Conservation (phyloP, 2,888 invertebrate genomes). For the Aleiodes alternator region DNA sequence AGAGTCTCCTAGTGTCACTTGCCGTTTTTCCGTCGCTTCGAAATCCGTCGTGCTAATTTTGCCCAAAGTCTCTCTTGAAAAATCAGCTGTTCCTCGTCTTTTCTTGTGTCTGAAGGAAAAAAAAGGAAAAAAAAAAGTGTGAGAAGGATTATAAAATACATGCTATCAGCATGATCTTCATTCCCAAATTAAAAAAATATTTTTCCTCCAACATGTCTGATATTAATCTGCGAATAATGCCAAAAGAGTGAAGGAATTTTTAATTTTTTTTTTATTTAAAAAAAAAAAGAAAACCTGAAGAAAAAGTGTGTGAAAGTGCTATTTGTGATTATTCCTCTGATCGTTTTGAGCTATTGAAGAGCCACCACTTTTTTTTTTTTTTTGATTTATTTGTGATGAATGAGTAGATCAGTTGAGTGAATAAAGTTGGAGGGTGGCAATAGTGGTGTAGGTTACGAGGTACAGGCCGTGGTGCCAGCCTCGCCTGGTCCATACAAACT, state of each 20-base stretch:
- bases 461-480: conserved; percentile 37
- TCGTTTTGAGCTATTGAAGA: neutral
- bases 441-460: conserved; percentile 49
- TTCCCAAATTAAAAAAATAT: neutral
- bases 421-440: conserved; percentile 54
- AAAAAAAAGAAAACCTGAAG: neutral
- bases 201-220: conserved; percentile 5
- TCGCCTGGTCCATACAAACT: conserved; percentile 63
- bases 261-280: no score
- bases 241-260: neutral
- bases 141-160: neutral
- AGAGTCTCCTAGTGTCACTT: conserved; percentile 45
- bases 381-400: conserved; percentile 5
- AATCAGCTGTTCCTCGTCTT: conserved; percentile 51
- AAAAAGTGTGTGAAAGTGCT: conserved; percentile 16
- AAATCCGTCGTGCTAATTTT: conserved; percentile 49
- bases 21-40: conserved; percentile 43
- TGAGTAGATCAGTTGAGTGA: conserved; percentile 39
- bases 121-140: neutral
- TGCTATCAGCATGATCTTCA: neutral
- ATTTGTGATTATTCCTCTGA: conserved; percentile 28
- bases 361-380: neutral
- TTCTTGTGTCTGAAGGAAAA: neutral
- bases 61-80: conserved; percentile 41
- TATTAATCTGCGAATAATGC: neutral